Evolutionary conservation across 2,888 invertebrate genomes (phyloP), one percentile per base, ranked within the genome.

Genomic region (Syritta pipiens): DNA sequence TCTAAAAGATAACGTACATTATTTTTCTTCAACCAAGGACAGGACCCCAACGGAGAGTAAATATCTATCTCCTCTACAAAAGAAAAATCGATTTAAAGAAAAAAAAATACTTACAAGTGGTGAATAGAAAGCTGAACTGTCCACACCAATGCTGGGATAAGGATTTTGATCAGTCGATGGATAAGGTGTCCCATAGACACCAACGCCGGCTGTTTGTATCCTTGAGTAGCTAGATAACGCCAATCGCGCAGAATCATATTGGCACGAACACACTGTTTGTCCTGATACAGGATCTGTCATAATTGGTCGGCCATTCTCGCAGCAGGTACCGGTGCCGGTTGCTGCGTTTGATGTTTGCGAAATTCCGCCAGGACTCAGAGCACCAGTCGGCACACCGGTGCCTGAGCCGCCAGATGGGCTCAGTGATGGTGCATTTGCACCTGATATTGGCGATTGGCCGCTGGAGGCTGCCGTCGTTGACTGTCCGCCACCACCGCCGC

Each of bases 111-210:
- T 94, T 92, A 97, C 97, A 94, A 97, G 89, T 83, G 97, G 96
- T 81, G 97, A 96, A 90, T 97, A 97, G 90, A 97, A 97, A 65
- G 97, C 97, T 51, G 97, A 97, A 86, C 96, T 96, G 88, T 97
- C 97, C 85, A 96, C 95, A 74, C 96, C 95, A 90, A 97, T 96
- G 89, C 96, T 96, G 49, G 96, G 96, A 87, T 97, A 97, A 37
- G 96, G 96, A 87, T 95, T 96, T 90, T 97, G 97, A 88, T 97
- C 97, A 74, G 95, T 94, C 83, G 95, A 95, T 60, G 95, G 96
- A 89, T 96, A 96, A 10, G 96, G 95, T 57, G 96, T 92, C 81
- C 95, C 95, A 89, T 96, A 96, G 84, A 96, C 94, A 53, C 93
- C 93, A 57, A 94, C 93, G 32, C 94, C 94, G 51, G 94, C 94